phyloP scores from a whole-genome alignment of 2,113 vertebrate genomes.

The Pituophis catenifer region DNA sequence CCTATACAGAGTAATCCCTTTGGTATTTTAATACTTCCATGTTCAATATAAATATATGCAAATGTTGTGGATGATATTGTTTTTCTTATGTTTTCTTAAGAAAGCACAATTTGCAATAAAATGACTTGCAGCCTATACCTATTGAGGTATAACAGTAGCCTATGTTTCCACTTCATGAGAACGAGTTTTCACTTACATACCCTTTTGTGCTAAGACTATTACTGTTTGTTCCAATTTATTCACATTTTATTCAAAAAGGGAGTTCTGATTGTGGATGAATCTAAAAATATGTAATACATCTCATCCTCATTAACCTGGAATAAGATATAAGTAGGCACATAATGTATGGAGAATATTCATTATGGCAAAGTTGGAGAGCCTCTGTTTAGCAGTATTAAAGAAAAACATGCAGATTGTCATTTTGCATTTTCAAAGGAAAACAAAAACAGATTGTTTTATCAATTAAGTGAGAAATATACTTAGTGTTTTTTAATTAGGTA shows the following conservation, averaged over 20 bases:
- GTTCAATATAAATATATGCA: neutral
- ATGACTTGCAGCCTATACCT: neutral
- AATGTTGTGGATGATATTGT: neutral
- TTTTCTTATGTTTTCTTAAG: neutral
- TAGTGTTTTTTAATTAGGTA: neutral
- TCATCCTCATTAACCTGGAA: neutral
- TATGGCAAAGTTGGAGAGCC: neutral
- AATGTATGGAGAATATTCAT: neutral
- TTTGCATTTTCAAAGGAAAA: neutral
- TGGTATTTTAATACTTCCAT: neutral
- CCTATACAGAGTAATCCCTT: neutral
- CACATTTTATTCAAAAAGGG: neutral
- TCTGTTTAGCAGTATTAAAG: neutral
- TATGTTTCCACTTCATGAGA: neutral
- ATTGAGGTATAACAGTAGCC: neutral
- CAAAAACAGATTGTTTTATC: neutral
- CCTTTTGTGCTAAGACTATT: neutral
- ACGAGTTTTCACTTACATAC: neutral
- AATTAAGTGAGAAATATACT: neutral
- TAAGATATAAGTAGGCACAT: neutral
- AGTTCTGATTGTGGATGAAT: neutral
- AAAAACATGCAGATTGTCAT: neutral
- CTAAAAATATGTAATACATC: neutral
- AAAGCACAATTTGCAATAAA: neutral
- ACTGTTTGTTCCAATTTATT: neutral